Percentiles rank a stretch among this genome's conserved stretches.
Conservation (phyloP, 2,888 invertebrate species). For the Diarsia mendica region DNA sequence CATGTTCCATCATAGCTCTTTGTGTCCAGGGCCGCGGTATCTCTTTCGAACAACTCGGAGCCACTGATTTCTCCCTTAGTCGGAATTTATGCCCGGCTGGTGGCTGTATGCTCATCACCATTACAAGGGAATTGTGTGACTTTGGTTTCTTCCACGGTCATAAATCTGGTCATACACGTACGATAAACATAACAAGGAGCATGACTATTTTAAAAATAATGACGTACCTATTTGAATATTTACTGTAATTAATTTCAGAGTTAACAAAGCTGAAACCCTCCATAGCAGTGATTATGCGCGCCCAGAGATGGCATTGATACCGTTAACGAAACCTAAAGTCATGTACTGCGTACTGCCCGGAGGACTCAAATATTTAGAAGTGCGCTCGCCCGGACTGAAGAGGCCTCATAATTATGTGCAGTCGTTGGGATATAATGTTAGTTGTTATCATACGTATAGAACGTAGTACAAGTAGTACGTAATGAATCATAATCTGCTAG, state of each 20-base stretch:
- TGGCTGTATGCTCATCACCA: too few species aligned
- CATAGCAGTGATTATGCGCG: conserved; percentile 47
- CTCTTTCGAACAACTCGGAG: too few species aligned
- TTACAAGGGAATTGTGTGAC: too few species aligned
- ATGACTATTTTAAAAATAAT: neutral
- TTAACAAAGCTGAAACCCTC: conserved; percentile 22
- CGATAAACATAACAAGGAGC: neutral
- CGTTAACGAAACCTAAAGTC: conserved; percentile 76
- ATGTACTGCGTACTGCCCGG: conserved; percentile 90
- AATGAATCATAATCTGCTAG: neutral
- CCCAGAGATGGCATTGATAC: conserved; percentile 69
- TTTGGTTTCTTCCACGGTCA: too few species aligned
- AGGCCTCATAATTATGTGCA: conserved; percentile 88
- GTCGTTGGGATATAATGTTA: conserved; percentile 79
- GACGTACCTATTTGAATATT: neutral
- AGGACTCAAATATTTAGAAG: conserved; percentile 90
- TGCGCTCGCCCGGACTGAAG: conserved; percentile 90
- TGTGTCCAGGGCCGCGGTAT: too few species aligned
- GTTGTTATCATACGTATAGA: conserved; percentile 54
- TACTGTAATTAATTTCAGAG: conserved; percentile 34
- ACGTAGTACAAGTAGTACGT: too few species aligned
- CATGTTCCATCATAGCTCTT: too few species aligned
- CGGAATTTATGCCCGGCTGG: neutral
- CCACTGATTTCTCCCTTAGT: neutral
- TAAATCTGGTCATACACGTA: neutral